Conservation (phyloP, 1,140 invertebrate species). For the Drosophila carrolli region DNA sequence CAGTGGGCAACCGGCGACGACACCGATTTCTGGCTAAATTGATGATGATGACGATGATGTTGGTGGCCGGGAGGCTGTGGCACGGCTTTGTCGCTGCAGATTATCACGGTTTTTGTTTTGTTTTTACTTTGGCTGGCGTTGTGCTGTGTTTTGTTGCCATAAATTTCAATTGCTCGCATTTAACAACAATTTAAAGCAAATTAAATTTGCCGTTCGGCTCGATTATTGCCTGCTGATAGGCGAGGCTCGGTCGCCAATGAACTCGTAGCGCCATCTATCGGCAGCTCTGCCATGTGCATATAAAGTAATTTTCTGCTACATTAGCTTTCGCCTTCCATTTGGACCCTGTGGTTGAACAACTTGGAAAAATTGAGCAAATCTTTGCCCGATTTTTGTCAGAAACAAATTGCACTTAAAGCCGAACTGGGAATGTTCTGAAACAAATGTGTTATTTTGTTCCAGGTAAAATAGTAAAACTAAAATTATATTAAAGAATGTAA, state of each 20-base stretch:
- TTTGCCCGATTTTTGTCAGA: slow-evolving; percentile 4
- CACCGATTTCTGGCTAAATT: slow-evolving; percentile 74
- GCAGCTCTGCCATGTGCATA: slow-evolving; percentile 73
- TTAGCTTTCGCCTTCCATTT: slow-evolving; percentile 63
- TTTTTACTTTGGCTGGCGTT: slow-evolving; percentile 37
- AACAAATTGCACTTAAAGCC: slow-evolving; percentile 1
- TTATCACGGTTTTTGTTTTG: slow-evolving; percentile 67
- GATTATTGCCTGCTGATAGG: slow-evolving; percentile 78
- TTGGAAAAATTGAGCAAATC: slow-evolving; percentile 44
- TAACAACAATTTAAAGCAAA: slow-evolving; percentile 82
- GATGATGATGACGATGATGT: slow-evolving; percentile 65
- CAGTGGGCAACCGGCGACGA: slow-evolving; percentile 27
- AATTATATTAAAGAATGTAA: too few relatives aligned
- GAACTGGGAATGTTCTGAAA: slow-evolving; percentile 39
- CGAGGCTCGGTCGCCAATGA: slow-evolving; percentile 35
- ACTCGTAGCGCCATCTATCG: slow-evolving; percentile 65
- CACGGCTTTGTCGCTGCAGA: slow-evolving; percentile 42
- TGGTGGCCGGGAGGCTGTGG: slow-evolving; percentile 11
- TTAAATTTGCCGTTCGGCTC: slow-evolving; percentile 67
- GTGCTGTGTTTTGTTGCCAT: slow-evolving; percentile 61
- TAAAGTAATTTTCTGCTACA: slow-evolving; percentile 82
- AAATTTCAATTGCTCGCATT: slow-evolving; percentile 82
- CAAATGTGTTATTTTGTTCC: neutral
- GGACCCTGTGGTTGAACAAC: slow-evolving; percentile 4
- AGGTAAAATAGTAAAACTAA: too few relatives aligned